Evolutionary conservation across 2,888 invertebrate species (phyloP), one percentile per base, ranked within the genome.

Genomic region (Leptinotarsa tumamoca): DNA sequence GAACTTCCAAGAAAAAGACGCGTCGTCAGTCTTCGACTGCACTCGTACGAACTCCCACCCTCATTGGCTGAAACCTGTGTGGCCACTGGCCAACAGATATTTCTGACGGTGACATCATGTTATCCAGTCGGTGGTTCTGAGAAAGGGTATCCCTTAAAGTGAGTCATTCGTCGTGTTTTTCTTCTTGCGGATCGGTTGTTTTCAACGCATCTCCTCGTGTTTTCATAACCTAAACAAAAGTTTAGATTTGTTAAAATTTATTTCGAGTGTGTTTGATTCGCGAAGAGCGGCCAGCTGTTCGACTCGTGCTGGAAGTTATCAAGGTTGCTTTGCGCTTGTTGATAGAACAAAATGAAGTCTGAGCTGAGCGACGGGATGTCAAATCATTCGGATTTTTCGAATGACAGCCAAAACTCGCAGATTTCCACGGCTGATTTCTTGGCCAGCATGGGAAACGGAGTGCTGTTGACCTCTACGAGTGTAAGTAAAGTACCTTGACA

Each of bases 301-400:
- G 63, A 71, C 75, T 67, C 73, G 58, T 72, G 75, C 68, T 49
- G 61, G 33, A 23, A 70, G 66, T 63, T 27, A 77, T 82, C 85
- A 85, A 86, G 84, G 85, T 83, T 84, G 80, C 58, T 72, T 66
- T 43, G 68, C 23, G 68, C 50, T 71, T 67, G 68, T 74, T 74
- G 51, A 58, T 73, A 68, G 61, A 72, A 76, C 75, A 85, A 85
- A 78, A 88, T 89, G 87, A 88, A 87, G 83, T 82, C 88, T 80
- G 89, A 88, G 74, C 82, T 87, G 72, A 87, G 87, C 82, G 88
- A 88, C 81, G 87, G 87, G 52, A 83, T 87, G 82, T 88, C 88
- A 51, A 87, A 88, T 78, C 85, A 88, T 83, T 88, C 88, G 74
- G 89, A 89, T 83, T 88, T 88, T 84, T 88, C 87, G 43, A 87